These are phyloP conservation scores for Ennomos erosarius DNA, from an alignment of 2,888 invertebrate genomes.

Conservation along the genomic window DNA sequence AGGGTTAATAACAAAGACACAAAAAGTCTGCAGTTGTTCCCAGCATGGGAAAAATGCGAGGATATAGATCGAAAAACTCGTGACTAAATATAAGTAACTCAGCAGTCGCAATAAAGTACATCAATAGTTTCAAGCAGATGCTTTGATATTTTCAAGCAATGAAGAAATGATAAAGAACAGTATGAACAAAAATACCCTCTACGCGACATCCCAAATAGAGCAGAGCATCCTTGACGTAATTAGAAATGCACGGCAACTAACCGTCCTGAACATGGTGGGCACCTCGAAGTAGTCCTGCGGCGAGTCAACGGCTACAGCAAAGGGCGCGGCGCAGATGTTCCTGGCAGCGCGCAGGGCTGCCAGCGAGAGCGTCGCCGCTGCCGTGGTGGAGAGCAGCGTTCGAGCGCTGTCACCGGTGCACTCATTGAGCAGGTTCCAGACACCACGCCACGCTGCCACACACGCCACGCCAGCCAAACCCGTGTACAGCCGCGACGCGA, in stretches of 20 bases:
- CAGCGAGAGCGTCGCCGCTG: conserved; percentile 88
- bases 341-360: conserved; percentile 89
- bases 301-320: conserved; percentile 90
- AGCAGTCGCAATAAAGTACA: too few species aligned
- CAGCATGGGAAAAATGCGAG: too few species aligned
- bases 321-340: conserved; percentile 93
- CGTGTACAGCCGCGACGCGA: conserved; percentile 90
- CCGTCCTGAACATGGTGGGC: conserved; percentile 94
- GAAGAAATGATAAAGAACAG: too few species aligned
- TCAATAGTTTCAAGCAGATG: too few species aligned
- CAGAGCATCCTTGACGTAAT: too few species aligned
- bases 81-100: too few species aligned
- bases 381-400: conserved; percentile 87
- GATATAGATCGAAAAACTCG: too few species aligned
- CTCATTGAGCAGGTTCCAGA: conserved; percentile 91
- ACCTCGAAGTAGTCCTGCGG: conserved; percentile 93
- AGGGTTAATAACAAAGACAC: too few species aligned
- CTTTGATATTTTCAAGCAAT: too few species aligned
- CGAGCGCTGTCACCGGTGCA: conserved; percentile 86
- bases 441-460: conserved; percentile 95
- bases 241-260: conserved; percentile 77
- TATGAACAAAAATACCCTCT: too few species aligned
- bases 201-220: too few species aligned
- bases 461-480: conserved; percentile 91
- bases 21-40: too few species aligned